A percentile compares a stretch with the other conserved stretches of the same genome.
phyloP scores from a whole-genome alignment of 2,113 vertebrate genomes.

The Calcarius ornatus region DNA sequence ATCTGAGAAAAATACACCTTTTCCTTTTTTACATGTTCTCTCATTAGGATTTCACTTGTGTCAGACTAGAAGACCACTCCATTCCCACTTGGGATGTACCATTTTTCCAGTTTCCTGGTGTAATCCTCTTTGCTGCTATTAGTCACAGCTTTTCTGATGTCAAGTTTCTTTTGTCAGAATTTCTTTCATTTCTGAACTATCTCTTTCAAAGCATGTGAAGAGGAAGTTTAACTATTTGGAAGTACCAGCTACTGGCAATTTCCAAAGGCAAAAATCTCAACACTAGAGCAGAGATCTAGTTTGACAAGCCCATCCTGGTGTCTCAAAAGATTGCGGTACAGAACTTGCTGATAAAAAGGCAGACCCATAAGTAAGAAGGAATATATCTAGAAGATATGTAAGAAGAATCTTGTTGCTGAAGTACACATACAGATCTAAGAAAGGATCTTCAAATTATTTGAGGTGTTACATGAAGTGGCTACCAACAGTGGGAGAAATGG shows the following conservation, averaged over 20 bases:
- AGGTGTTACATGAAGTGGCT: not conserved
- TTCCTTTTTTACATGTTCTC: not conserved
- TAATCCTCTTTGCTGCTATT: not conserved
- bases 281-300: not conserved
- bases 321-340: not conserved
- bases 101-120: not conserved
- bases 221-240: not conserved
- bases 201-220: not conserved
- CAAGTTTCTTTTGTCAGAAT: not conserved
- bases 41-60: not conserved
- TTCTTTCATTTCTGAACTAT: not conserved
- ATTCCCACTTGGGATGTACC: not conserved
- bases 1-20: not conserved
- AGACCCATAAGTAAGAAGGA: not conserved
- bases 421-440: not conserved
- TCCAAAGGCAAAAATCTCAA: not conserved
- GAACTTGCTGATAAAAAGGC: not conserved
- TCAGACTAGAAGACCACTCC: not conserved
- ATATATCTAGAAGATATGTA: not conserved
- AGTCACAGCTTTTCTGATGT: not conserved
- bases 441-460: not conserved
- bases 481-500: not conserved
- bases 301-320: not conserved
- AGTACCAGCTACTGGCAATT: not conserved
- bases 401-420: not conserved